phyloP scores from a whole-genome alignment of 2,113 vertebrate genomes.

The Mormoops blainvillei region DNA sequence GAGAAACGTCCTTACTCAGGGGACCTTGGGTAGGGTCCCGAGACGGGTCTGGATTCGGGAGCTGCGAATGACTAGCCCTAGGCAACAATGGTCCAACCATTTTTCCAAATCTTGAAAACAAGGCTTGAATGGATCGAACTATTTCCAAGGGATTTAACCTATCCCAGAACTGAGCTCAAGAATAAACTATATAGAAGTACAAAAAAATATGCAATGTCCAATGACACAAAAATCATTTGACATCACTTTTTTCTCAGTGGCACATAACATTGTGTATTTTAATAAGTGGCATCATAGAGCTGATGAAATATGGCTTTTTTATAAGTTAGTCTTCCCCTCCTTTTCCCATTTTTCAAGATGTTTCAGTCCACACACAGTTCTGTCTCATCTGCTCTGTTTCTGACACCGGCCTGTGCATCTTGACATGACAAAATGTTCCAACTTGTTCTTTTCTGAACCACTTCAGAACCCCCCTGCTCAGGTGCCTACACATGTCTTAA shows the following conservation, averaged over 20 bases:
- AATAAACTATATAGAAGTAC: neutral
- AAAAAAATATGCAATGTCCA: neutral
- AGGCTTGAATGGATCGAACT: neutral
- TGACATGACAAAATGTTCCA: too few species aligned
- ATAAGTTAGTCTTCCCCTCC: neutral
- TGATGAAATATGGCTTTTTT: neutral
- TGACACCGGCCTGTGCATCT: neutral
- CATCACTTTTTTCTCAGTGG: neutral
- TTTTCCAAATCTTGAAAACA: neutral
- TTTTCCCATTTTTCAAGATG: neutral
- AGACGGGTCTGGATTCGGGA: neutral
- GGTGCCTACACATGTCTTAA: neutral
- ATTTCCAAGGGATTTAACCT: neutral
- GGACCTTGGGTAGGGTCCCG: neutral
- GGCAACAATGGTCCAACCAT: neutral
- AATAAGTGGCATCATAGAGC: neutral
- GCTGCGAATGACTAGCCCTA: neutral
- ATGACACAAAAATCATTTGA: neutral
- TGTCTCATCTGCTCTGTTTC: neutral
- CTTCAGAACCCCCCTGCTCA: neutral
- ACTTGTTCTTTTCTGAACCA: neutral
- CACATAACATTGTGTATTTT: neutral
- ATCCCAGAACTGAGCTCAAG: neutral
- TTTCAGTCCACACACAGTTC: accelerated
- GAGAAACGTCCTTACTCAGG: neutral